Evolutionary conservation across 2,888 invertebrate species (phyloP).

Genomic region (Hoplodrina blanda): DNA sequence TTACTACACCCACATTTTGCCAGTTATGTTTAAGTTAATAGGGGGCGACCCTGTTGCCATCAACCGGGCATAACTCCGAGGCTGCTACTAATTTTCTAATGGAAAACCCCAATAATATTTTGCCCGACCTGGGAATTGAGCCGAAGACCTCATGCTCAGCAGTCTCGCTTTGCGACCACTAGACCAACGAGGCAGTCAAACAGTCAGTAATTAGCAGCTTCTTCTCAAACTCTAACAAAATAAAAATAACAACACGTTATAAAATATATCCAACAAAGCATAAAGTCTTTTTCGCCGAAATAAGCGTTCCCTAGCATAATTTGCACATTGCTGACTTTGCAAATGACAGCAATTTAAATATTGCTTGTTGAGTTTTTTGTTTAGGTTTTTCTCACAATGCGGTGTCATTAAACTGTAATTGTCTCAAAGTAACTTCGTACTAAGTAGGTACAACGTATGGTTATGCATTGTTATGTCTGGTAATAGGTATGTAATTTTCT

Average conservation of each 20-base stretch:
- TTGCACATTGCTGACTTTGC: conserved; percentile 42
- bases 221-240: neutral
- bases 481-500: conserved; percentile 20
- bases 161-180: too few relatives aligned
- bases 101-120: too few relatives aligned
- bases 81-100: too few relatives aligned
- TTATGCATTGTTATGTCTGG: conserved; percentile 44
- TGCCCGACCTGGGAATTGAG: too few relatives aligned
- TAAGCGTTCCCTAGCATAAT: conserved; percentile 34
- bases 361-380: conserved; percentile 33
- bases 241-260: neutral
- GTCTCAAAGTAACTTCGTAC: conserved; percentile 31
- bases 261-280: neutral
- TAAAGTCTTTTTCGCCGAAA: conserved; percentile 13
- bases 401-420: conserved; percentile 52
- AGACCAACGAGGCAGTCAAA: too few relatives aligned
- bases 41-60: too few relatives aligned
- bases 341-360: conserved; percentile 50
- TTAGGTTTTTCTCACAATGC: conserved; percentile 43
- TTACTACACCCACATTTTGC: too few relatives aligned
- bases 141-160: too few relatives aligned
- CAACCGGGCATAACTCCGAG: too few relatives aligned
- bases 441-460: conserved; percentile 19
- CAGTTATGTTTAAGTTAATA: too few relatives aligned
- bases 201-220: neutral